Conservation (phyloP, 2,797 vertebrate species). For the Myripristis jacobus region DNA sequence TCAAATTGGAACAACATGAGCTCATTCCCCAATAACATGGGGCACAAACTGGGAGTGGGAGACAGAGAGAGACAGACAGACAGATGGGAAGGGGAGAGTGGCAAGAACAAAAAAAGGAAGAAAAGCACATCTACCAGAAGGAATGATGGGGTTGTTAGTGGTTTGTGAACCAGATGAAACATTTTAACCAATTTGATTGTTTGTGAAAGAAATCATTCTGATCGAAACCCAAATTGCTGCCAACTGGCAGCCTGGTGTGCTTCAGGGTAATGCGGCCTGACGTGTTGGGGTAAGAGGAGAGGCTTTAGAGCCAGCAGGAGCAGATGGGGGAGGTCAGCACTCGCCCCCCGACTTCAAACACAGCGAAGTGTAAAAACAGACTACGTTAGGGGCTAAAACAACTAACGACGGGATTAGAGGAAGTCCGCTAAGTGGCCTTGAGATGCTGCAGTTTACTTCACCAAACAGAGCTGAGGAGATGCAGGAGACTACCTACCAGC, state of each 20-base stretch:
- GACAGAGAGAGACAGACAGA: conserved; percentile 30
- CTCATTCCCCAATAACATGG: conserved; percentile 79
- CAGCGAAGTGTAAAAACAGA: conserved; percentile 91
- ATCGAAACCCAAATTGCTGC: conserved; percentile 95
- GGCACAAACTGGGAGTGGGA: conserved; percentile 73
- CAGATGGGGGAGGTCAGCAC: conserved; percentile 88
- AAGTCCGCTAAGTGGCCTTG: conserved; percentile 91
- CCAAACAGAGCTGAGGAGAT: conserved; percentile 3
- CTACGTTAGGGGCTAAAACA: conserved; percentile 87
- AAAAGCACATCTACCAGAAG: conserved; percentile 73
- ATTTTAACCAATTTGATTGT: conserved; percentile 98
- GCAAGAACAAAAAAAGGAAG: conserved; percentile 40
- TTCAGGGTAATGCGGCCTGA: conserved; percentile 92
- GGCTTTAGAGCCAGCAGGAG: conserved; percentile 86
- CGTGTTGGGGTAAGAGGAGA: conserved; percentile 90
- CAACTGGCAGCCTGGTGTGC: conserved; percentile 88
- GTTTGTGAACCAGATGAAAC: conserved; percentile 94
- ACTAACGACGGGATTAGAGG: conserved; percentile 89
- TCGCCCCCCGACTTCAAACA: conserved; percentile 87
- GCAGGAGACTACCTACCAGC: conserved; percentile 10
- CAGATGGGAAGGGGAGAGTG: conserved; percentile 41
- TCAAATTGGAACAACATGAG: conserved; percentile 79
- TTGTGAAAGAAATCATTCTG: conserved; percentile 99
- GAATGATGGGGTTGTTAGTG: conserved; percentile 87
- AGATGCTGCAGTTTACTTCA: conserved; percentile 78